A percentile compares a stretch with the other conserved stretches of the same genome.
These are phyloP conservation scores for Rachycentron canadum DNA, from an alignment of 2,797 vertebrate species.

Conservation along the genomic window DNA sequence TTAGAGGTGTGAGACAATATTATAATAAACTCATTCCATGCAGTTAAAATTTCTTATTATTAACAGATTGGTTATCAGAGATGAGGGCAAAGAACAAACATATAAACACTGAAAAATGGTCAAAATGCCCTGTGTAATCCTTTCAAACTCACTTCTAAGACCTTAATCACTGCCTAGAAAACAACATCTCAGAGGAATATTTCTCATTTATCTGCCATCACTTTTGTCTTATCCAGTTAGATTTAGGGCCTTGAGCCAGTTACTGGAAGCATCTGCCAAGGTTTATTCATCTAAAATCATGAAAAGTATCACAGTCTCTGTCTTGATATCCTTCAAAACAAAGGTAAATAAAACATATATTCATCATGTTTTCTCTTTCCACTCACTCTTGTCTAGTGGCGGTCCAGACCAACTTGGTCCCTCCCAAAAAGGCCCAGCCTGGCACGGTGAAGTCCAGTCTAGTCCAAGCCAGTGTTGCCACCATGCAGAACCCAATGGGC, in stretches of 20 bases:
- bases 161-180: neutral
- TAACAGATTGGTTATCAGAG: conserved; percentile 7
- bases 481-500: conserved; percentile 89
- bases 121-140: neutral
- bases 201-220: neutral
- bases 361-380: neutral
- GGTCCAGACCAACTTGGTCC: conserved; percentile 86
- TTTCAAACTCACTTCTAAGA: neutral
- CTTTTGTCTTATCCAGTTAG: conserved; percentile 8
- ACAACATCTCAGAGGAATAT: neutral
- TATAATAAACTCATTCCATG: neutral
- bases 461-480: conserved; percentile 84
- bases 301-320: neutral
- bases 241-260: conserved; percentile 13
- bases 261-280: conserved; percentile 3
- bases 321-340: neutral
- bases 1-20: neutral
- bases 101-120: conserved; percentile 6
- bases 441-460: conserved; percentile 82
- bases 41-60: neutral
- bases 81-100: conserved; percentile 2
- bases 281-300: conserved; percentile 4
- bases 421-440: conserved; percentile 86
- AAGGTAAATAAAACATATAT: neutral
- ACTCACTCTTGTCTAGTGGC: conserved; percentile 75